Evolutionary conservation across 2,888 invertebrate genomes (phyloP).

Genomic region (Melinaea menophilus): DNA sequence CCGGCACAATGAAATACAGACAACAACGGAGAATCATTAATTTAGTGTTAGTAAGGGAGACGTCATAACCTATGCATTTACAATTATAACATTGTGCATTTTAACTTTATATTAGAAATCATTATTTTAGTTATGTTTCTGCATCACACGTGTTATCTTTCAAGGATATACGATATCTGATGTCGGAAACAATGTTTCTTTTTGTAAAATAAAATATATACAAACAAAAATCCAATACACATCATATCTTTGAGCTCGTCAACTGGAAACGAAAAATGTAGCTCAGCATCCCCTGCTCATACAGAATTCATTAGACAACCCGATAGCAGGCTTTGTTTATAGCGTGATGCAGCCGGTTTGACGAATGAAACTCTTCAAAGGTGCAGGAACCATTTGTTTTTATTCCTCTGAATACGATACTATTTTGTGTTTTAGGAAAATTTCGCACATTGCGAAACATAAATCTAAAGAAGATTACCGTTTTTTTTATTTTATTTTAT

Average conservation of each 20-base stretch:
- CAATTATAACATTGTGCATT: not conserved
- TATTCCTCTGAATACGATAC: constrained; percentile 11
- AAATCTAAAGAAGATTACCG: not conserved
- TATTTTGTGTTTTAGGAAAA: not conserved
- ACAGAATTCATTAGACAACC: constrained; percentile 27
- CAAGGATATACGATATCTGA: no score
- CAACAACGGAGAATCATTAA: no score
- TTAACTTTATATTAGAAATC: not conserved
- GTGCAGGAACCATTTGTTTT: constrained; percentile 16
- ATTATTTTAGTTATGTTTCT: not conserved
- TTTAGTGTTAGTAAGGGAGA: no score
- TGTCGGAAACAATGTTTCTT: not conserved
- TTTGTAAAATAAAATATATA: not conserved
- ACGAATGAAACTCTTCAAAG: constrained; percentile 25
- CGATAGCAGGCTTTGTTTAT: constrained; percentile 19
- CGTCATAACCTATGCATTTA: no score
- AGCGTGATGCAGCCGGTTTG: constrained; percentile 19
- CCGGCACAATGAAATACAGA: no score
- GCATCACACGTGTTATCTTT: not conserved
- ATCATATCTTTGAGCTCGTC: constrained; percentile 3
- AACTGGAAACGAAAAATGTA: constrained; percentile 6
- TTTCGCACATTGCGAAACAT: not conserved
- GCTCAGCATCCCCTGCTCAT: constrained; percentile 12
- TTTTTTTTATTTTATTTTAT: no score
- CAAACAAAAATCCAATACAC: not conserved